Evolutionary conservation across 2,888 invertebrate species (phyloP).

Genomic region (Aspidiotus rigidus): DNA sequence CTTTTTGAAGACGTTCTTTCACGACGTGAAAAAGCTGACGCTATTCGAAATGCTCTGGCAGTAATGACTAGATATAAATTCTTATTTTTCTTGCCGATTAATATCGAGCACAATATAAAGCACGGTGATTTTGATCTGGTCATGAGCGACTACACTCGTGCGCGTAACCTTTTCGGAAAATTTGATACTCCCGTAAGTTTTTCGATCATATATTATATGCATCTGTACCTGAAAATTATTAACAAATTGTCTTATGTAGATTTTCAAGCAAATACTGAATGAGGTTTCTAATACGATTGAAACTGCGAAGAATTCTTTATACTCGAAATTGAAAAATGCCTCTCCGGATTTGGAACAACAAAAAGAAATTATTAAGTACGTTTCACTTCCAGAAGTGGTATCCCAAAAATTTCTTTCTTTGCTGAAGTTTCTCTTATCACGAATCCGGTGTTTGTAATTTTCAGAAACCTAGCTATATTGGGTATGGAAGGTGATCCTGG

Average conservation of each 20-base stretch:
- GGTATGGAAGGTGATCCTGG: constrained; percentile 82
- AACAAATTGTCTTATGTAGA: constrained; percentile 43
- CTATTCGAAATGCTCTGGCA: constrained; percentile 86
- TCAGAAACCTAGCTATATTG: constrained; percentile 57
- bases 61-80: constrained; percentile 89
- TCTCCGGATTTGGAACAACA: constrained; percentile 90
- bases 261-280: constrained; percentile 75
- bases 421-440: not conserved
- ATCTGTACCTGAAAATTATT: too few relatives aligned
- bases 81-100: constrained; percentile 88
- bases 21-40: constrained; percentile 88
- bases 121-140: constrained; percentile 94
- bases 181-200: constrained; percentile 73
- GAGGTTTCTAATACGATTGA: constrained; percentile 86
- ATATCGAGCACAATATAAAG: constrained; percentile 85
- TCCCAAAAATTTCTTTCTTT: too few relatives aligned
- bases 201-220: not conserved
- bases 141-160: constrained; percentile 93
- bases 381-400: not conserved
- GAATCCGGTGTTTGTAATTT: constrained; percentile 31
- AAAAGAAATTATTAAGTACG: constrained; percentile 75
- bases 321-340: constrained; percentile 75
- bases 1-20: constrained; percentile 86
- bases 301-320: constrained; percentile 68
- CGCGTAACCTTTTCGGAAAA: constrained; percentile 88